Conservation (phyloP, 2,113 vertebrate species). For the Illadopsis cleaveri region DNA sequence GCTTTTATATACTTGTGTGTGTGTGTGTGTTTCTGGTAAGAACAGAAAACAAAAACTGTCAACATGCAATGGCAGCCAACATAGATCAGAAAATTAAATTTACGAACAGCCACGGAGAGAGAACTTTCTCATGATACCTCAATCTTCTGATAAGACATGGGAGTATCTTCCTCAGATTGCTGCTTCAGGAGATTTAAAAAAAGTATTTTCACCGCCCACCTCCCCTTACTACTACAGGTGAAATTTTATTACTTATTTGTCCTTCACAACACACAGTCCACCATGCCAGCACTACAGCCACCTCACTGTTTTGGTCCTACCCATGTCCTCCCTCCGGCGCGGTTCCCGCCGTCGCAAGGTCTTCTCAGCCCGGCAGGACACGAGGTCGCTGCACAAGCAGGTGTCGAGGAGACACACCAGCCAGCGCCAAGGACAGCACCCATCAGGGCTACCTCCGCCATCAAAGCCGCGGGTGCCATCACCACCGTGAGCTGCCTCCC, state of each 20-base stretch:
- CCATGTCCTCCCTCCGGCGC: not conserved
- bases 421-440: not conserved
- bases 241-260: not conserved
- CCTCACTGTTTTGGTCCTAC: not conserved
- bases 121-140: not conserved
- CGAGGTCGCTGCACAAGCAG: not conserved
- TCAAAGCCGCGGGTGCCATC: not conserved
- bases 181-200: not conserved
- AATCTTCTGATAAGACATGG: not conserved
- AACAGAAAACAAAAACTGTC: not conserved
- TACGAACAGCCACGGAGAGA: accelerated
- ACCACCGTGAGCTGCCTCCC: no score
- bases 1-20: not conserved
- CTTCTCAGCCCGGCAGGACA: not conserved
- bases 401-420: not conserved
- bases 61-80: accelerated
- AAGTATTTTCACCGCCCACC: accelerated
- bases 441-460: not conserved
- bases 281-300: not conserved
- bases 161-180: not conserved
- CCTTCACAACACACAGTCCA: accelerated
- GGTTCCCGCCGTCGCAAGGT: not conserved
- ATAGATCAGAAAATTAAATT: not conserved
- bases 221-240: no score
- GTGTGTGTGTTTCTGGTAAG: not conserved